Evolutionary conservation across 2,113 vertebrate genomes (phyloP).

Genomic region (Sapajus apella): DNA sequence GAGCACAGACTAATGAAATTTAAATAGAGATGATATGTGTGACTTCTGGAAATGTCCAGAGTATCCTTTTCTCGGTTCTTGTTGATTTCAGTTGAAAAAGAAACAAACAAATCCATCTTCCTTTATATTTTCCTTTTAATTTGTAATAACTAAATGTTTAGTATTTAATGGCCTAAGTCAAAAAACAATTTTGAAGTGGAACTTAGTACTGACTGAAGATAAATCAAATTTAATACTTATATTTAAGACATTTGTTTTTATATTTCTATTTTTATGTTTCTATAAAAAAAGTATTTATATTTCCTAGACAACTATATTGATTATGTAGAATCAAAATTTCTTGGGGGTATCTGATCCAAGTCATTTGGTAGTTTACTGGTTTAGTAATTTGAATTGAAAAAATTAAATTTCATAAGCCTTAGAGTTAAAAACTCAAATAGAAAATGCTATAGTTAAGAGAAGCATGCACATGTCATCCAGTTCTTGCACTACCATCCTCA

Average conservation of each 20-base stretch:
- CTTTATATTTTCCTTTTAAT: slow-evolving; percentile 1
- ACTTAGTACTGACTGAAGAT: background rate
- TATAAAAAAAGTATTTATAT: background rate
- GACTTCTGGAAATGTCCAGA: no score
- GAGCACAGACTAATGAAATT: background rate
- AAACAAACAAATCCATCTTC: background rate
- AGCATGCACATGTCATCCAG: background rate
- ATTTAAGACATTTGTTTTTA: background rate
- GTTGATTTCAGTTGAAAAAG: background rate
- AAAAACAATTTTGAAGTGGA: background rate
- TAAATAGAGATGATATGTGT: no score
- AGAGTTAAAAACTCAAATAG: background rate
- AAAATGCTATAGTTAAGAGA: background rate
- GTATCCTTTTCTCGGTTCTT: no score
- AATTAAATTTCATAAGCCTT: background rate
- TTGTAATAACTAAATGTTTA: slow-evolving; percentile 16
- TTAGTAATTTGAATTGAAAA: background rate
- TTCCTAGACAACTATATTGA: background rate
- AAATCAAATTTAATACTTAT: background rate
- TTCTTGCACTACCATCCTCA: background rate
- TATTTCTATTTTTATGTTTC: background rate
- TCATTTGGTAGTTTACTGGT: background rate
- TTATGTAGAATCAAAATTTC: background rate
- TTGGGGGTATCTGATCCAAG: background rate
- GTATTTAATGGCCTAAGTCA: background rate